Evolutionary conservation across 2,888 invertebrate genomes (phyloP), one percentile per base, ranked within the genome.

Genomic region (Gasteruption jaculator): DNA sequence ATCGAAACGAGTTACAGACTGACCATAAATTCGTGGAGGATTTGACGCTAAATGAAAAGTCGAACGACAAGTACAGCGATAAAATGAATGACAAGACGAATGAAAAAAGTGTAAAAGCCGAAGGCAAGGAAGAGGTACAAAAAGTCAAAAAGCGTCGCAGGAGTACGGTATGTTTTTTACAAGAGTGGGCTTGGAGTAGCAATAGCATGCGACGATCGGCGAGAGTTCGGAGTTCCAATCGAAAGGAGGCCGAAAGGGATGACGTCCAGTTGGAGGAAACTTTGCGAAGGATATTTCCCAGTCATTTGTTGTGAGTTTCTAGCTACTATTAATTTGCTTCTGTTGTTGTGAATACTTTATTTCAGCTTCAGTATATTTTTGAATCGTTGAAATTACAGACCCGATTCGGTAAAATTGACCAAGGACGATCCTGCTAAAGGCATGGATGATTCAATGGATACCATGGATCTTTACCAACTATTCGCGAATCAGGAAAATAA

Each of bases 141-240:
- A 68, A 71, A 29, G 70, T 75, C 7, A 76, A 74, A 2, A 78
- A 86, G 53, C 73, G 86, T n/a, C 74, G 86, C 46, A 80, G 86
- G 25, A 86, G 85, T 68, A 82, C 84, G 20, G 71, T 86, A 10
- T 82, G 81, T 34, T 82, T 82, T 53, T 68, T 88, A 15, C 82
- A 86, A 55, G 83, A 84, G 53, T 86, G 87, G 85, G 84, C 85
- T 36, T 87, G 86, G 85, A 86, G 85, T 54, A 76, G 76, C 38
- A 82, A 68, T 46, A 65, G 46, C 11, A 65, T 63, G 50, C 61
- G 65, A 44, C 54, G 74, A 37, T 73, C 75, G 0, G 71, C 74
- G 1, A 56, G 74, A 49, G 73, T 72, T 3, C 58, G 72, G 45
- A 66, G 68, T 38, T 68, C 76, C 4, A 74, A 73, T 37, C 77